Evolutionary conservation across 2,113 vertebrate genomes (phyloP).

Genomic region (Loxodonta africana): DNA sequence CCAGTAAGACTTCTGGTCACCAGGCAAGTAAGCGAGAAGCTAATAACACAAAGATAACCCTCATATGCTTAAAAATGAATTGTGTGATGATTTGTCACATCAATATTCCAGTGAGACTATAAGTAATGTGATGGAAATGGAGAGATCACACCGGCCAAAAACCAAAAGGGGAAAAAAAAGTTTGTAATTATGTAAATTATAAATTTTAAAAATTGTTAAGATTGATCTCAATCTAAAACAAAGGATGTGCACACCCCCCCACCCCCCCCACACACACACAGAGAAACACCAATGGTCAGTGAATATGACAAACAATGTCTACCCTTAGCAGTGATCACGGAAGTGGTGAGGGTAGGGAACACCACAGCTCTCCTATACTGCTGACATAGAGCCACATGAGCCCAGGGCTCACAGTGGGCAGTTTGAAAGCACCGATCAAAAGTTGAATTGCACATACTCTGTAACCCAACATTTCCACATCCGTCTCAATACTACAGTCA

Average conservation of each 20-base stretch:
- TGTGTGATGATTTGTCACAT: not conserved
- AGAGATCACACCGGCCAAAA: not conserved
- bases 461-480: not conserved
- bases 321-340: not conserved
- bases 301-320: not conserved
- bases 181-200: not conserved
- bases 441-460: not conserved
- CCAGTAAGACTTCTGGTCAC: not conserved
- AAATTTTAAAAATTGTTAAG: conserved; percentile 33
- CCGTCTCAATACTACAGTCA: not conserved
- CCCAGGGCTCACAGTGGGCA: not conserved
- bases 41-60: not conserved
- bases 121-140: conserved; percentile 29
- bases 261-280: not conserved
- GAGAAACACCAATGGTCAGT: not conserved
- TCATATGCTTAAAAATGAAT: conserved; percentile 29
- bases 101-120: not conserved
- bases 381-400: not conserved
- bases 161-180: not conserved
- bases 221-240: not conserved
- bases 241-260: not conserved
- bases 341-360: not conserved
- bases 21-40: conserved; percentile 13
- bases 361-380: not conserved
- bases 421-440: not conserved